Conservation (phyloP, 2,113 vertebrate species). For the Camelus bactrianus region DNA sequence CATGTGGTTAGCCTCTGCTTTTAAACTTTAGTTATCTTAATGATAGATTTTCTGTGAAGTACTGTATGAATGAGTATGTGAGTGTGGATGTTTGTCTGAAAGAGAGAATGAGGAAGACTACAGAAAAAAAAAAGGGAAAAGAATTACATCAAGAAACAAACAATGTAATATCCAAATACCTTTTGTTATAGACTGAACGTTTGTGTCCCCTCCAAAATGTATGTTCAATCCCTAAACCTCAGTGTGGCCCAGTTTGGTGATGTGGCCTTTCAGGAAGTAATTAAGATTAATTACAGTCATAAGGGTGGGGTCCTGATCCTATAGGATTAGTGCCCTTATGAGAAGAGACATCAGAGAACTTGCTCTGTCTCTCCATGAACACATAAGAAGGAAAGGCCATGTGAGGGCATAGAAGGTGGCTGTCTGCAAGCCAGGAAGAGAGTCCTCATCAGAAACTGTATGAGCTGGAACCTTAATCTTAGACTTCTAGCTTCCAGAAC, state of each 20-base stretch:
- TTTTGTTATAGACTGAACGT: neutral
- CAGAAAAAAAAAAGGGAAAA: neutral
- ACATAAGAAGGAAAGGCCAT: neutral
- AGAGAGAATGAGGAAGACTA: neutral
- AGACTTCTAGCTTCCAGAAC: neutral
- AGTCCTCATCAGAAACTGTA: neutral
- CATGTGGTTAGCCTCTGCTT: slow-evolving; percentile 15
- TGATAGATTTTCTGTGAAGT: neutral
- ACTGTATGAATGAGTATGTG: neutral
- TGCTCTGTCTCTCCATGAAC: neutral
- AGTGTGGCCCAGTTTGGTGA: neutral
- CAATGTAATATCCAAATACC: neutral
- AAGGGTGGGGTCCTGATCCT: neutral
- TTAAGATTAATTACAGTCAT: neutral
- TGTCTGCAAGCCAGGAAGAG: neutral
- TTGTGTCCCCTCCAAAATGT: neutral
- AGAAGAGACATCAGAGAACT: neutral
- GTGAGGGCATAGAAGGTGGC: neutral
- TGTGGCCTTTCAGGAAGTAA: neutral
- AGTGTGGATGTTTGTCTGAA: neutral
- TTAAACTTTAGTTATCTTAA: slow-evolving; percentile 27
- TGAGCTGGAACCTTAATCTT: neutral
- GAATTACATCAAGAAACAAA: neutral
- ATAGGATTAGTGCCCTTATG: neutral
- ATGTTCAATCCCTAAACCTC: neutral